These are phyloP conservation scores for Pseudomyrmex pallidus DNA, from an alignment of 1,140 invertebrate genomes.

Conservation along the genomic window DNA sequence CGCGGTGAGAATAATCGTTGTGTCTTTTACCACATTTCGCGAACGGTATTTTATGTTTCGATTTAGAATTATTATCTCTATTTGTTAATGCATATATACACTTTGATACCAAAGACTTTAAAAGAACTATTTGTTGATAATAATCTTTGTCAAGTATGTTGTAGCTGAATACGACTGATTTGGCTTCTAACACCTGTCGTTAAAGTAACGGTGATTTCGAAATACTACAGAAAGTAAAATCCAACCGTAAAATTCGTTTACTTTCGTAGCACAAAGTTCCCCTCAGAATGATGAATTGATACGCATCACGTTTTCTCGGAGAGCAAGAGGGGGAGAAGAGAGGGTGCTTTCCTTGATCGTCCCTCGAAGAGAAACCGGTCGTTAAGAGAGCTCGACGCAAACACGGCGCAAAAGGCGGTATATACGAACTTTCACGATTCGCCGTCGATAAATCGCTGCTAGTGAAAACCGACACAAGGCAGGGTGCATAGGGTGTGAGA, in stretches of 20 bases:
- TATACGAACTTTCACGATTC: constrained; percentile 54
- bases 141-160: neutral
- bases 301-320: constrained; percentile 39
- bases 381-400: constrained; percentile 71
- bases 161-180: neutral
- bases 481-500: neutral
- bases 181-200: constrained; percentile 10
- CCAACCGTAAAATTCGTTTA: constrained; percentile 20
- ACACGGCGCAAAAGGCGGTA: constrained; percentile 51
- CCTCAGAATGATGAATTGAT: constrained; percentile 14
- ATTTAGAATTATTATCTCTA: neutral
- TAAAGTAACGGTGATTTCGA: constrained; percentile 17
- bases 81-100: neutral
- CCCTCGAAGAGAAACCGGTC: constrained; percentile 59
- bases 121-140: neutral
- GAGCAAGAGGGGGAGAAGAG: neutral
- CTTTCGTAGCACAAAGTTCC: constrained; percentile 7
- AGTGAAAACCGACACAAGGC: constrained; percentile 66
- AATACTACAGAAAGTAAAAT: constrained; percentile 7
- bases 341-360: constrained; percentile 47
- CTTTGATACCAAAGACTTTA: neutral
- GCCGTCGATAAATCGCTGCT: constrained; percentile 72
- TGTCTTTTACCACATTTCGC: neutral
- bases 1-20: neutral
- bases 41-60: neutral